A percentile compares a stretch with the other conserved stretches of the same genome.
Evolutionary conservation across 2,888 invertebrate species (phyloP).

Genomic region (Myopa testacea): DNA sequence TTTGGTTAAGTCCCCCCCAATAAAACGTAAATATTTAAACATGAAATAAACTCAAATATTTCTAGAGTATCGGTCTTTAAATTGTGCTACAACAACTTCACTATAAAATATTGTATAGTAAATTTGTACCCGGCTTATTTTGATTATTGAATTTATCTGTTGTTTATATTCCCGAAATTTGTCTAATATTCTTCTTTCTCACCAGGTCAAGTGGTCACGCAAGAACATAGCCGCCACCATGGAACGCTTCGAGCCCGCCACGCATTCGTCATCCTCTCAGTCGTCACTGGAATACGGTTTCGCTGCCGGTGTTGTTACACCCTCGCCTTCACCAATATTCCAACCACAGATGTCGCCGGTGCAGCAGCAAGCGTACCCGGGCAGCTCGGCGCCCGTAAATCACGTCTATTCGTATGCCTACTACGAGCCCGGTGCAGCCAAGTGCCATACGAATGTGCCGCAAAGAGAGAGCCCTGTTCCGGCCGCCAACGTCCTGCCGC

Average conservation of each 20-base stretch:
- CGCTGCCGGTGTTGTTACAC: conserved; percentile 64
- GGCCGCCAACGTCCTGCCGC: conserved; percentile 48
- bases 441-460: conserved; percentile 75
- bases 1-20: not conserved
- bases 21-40: not conserved
- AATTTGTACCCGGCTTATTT: no score
- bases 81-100: not conserved
- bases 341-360: conserved; percentile 49
- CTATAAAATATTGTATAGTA: no score
- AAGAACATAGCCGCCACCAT: conserved; percentile 76
- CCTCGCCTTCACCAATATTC: conserved; percentile 59
- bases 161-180: not conserved
- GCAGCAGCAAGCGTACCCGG: conserved; percentile 45
- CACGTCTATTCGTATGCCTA: conserved; percentile 86
- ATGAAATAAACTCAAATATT: not conserved
- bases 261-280: conserved; percentile 60
- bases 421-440: conserved; percentile 78
- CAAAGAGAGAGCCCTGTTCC: conserved; percentile 56
- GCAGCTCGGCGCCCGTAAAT: conserved; percentile 55
- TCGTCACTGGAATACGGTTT: conserved; percentile 65
- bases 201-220: conserved; percentile 73
- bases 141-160: no score
- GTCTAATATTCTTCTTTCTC: not conserved
- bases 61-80: not conserved
- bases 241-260: conserved; percentile 74